phyloP scores from a whole-genome alignment of 2,888 invertebrate genomes.

The Latrodectus elegans region DNA sequence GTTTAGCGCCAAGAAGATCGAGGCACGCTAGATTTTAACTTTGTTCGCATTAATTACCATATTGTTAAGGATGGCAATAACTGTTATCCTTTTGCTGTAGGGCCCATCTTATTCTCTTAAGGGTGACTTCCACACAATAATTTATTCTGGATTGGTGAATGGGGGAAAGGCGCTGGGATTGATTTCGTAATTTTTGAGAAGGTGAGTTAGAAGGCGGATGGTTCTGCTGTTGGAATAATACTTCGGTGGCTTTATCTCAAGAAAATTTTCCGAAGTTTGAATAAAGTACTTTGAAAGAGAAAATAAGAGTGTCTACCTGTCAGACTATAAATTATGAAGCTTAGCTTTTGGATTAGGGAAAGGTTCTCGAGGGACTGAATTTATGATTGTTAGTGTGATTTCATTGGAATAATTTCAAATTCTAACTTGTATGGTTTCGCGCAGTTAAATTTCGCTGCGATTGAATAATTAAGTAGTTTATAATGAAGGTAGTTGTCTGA shows the following conservation, averaged over 20 bases:
- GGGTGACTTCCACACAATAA: conserved; percentile 40
- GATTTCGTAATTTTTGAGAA: conserved; percentile 1
- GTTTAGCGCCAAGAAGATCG: conserved; percentile 9
- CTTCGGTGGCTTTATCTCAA: not conserved
- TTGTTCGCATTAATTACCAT: conserved; percentile 59
- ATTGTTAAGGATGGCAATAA: conserved; percentile 41
- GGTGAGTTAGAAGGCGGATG: not conserved
- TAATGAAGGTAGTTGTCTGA: no score
- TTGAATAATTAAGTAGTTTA: no score
- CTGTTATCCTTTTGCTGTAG: conserved; percentile 40
- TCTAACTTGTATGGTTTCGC: no score
- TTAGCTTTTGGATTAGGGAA: not conserved
- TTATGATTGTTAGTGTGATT: not conserved
- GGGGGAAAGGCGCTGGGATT: not conserved
- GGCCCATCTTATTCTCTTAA: conserved; percentile 2
- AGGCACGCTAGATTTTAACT: conserved; percentile 36
- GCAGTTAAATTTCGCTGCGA: no score
- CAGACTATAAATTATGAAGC: not conserved
- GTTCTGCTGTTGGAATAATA: not conserved
- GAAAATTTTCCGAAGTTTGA: conserved; percentile 2
- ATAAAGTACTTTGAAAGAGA: not conserved
- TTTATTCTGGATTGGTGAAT: conserved; percentile 16
- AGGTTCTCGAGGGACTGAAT: not conserved
- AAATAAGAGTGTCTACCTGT: not conserved
- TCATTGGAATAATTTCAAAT: not conserved